Percentiles rank a stretch among this genome's conserved stretches.
Conservation (phyloP, 2,888 invertebrate genomes). For the Andrena fulva region DNA sequence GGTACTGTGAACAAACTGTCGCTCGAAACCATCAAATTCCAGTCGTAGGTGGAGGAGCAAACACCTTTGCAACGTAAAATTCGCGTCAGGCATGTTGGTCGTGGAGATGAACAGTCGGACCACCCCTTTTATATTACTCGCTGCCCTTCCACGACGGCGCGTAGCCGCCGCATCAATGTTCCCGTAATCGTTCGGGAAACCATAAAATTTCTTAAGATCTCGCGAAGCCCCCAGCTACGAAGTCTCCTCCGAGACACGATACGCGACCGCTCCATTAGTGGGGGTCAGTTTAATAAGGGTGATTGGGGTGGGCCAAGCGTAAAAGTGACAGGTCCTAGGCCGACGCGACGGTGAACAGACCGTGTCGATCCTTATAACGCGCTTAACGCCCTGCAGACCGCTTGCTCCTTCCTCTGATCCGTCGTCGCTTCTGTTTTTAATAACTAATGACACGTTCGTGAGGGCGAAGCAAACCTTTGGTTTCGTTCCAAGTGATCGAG, state of each 20-base stretch:
- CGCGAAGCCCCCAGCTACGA: neutral
- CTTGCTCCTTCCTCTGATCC: constrained; percentile 51
- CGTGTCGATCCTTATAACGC: constrained; percentile 42
- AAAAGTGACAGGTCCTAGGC: constrained; percentile 24
- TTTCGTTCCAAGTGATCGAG: constrained; percentile 14
- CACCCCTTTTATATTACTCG: neutral
- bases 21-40: neutral
- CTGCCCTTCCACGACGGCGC: no score
- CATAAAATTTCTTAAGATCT: constrained; percentile 12
- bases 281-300: constrained; percentile 13
- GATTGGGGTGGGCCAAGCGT: constrained; percentile 20
- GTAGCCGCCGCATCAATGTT: neutral
- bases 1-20: neutral
- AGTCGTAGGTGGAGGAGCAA: neutral
- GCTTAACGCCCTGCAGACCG: constrained; percentile 46
- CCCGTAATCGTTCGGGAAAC: constrained; percentile 17
- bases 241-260: neutral
- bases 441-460: constrained; percentile 44
- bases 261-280: constrained; percentile 49
- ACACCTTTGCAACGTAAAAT: no score
- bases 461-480: neutral
- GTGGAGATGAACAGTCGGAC: neutral
- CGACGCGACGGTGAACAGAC: constrained; percentile 35
- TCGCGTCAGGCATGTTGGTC: no score
- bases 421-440: constrained; percentile 26